These are phyloP conservation scores for Pentalonia nigronervosa DNA, from an alignment of 1,140 invertebrate genomes.

Conservation along the genomic window DNA sequence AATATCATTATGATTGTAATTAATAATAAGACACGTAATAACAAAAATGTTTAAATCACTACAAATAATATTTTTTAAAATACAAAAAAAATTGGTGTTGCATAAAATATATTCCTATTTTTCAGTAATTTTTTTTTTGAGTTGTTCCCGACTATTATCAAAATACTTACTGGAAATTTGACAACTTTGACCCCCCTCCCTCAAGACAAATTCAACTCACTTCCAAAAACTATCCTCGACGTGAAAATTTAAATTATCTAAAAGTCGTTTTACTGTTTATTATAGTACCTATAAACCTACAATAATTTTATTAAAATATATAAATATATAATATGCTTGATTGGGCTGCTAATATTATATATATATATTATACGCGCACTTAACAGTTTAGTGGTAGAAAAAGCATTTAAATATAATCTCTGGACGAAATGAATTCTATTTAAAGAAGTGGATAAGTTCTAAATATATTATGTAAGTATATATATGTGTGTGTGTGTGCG, in stretches of 20 bases:
- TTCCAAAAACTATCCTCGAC: not conserved
- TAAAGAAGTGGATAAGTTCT: not conserved
- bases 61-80: too few species aligned
- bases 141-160: not conserved
- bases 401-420: not conserved
- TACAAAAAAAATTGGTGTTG: too few species aligned
- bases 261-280: too few species aligned
- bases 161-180: not conserved
- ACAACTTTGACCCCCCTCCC: not conserved
- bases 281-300: too few species aligned
- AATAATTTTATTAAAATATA: not conserved
- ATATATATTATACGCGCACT: not conserved
- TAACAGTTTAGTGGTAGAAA: not conserved
- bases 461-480: too few species aligned
- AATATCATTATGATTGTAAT: not conserved
- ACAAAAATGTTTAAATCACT: not conserved
- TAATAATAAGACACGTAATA: not conserved
- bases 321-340: not conserved
- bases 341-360: not conserved
- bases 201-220: not conserved
- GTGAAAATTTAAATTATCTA: not conserved
- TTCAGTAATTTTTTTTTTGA: not conserved
- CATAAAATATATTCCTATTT: not conserved
- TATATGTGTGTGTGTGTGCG: not conserved
- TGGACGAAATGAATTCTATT: not conserved